Base-by-base conservation (phyloP, 1,140 invertebrate genomes). In the Drosophila ohnishii region DNA sequence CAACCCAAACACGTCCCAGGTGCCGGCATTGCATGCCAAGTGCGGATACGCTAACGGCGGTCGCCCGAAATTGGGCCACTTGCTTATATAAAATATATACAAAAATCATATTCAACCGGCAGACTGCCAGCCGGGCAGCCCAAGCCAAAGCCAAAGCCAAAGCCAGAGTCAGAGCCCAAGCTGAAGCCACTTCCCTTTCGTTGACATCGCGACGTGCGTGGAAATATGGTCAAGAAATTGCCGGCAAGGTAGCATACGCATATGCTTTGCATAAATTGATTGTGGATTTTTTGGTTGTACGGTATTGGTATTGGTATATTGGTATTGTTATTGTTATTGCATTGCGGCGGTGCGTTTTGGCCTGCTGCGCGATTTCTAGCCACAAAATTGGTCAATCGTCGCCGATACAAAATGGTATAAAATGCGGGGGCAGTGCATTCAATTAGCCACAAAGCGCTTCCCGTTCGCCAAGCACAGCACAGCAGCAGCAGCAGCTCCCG, bases 381-480 rank as follows among this genome's bases (percentile, higher is more conserved):
- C 59, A 72, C 80, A 59, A 84, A 89, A 84, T 88, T 84, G 84
- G 84, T 66, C 83, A 77, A 70, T 69, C 69, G 65, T 45, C 47
- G 45, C 25, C 66, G 70, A 51, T 74, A 88, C 50, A 66, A 75
- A 89, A 89, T 81, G 28, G 78, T 91, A 91, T 91, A 91, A 91
- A 91, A 90, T 63, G 74, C 61, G 72, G 58, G 51, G 47, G 63
- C 73, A 87, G 67, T 84, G 83, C 80, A 87, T 83, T 75, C 87
- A 85, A 90, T 91, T 90, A 91, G 90, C 81, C 90, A 91, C 90
- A 91, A 90, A 91, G 84, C 86, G 86, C 76, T 90, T 90, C 71
- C 83, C 84, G 70, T 83, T 77, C 84, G 87, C 80, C 87, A 78
- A 87, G 83, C 51, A 55, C 51, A 55, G 51, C 51, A 55, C 34